Evolutionary conservation across 2,888 invertebrate species (phyloP).

Genomic region (Dascillus cervinus): DNA sequence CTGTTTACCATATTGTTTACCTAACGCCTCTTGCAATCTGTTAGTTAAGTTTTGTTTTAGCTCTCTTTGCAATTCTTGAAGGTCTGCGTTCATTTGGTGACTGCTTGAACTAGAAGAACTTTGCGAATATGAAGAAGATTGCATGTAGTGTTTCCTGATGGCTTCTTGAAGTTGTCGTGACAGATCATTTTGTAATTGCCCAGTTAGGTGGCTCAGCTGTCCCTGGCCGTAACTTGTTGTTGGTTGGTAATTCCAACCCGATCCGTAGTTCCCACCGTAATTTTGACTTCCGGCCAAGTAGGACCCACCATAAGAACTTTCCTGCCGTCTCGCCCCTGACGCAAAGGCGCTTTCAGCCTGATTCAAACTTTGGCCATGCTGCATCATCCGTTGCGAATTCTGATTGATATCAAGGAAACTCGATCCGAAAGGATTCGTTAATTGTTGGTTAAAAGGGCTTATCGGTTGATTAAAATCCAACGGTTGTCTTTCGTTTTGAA

Average conservation of each 20-base stretch:
- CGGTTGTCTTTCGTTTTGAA: constrained; percentile 2
- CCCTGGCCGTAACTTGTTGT: too few relatives aligned
- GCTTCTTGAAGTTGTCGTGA: constrained; percentile 30
- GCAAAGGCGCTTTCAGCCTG: neutral
- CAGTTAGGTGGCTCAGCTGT: constrained; percentile 21
- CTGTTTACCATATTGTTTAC: constrained; percentile 17
- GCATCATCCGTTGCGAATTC: neutral
- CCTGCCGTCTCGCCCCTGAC: neutral
- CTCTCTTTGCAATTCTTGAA: constrained; percentile 30
- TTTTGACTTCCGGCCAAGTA: neutral
- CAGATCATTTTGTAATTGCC: constrained; percentile 31
- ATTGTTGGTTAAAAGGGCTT: neutral
- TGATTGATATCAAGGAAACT: neutral
- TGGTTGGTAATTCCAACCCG: constrained; percentile 7
- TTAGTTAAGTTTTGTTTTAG: constrained; percentile 33
- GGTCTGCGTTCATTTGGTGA: constrained; percentile 14
- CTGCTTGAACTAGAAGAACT: constrained; percentile 3
- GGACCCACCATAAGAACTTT: neutral
- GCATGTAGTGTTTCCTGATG: constrained; percentile 18
- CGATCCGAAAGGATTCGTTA: neutral
- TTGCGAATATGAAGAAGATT: constrained; percentile 6
- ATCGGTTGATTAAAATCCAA: neutral
- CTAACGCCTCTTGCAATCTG: constrained; percentile 31
- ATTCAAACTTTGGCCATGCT: neutral
- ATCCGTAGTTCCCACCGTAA: constrained; percentile 6